phyloP scores from a whole-genome alignment of 1,140 invertebrate genomes.

The Dendroctonus ponderosae region DNA sequence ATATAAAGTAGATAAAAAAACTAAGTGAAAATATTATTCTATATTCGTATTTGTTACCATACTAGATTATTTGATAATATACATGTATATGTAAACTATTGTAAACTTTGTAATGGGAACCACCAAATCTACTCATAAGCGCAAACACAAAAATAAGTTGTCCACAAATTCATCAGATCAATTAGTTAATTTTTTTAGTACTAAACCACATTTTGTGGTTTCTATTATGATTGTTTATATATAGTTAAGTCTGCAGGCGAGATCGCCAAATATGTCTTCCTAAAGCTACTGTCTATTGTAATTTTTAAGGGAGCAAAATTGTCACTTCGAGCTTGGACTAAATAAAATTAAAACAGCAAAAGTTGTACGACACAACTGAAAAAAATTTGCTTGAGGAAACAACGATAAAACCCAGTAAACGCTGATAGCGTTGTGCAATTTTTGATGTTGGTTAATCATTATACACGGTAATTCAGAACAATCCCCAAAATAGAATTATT shows the following conservation, averaged over 20 bases:
- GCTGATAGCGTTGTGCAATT: background rate
- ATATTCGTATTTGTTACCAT: slow-evolving; percentile 29
- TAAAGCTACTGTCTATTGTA: slow-evolving; percentile 48
- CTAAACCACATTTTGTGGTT: too few relatives aligned
- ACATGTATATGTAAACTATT: slow-evolving; percentile 24
- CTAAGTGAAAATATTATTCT: slow-evolving; percentile 16
- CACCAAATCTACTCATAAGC: background rate
- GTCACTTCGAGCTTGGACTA: slow-evolving; percentile 42
- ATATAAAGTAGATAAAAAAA: slow-evolving; percentile 8
- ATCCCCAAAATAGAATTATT: background rate
- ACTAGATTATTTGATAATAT: slow-evolving; percentile 17
- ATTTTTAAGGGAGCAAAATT: slow-evolving; percentile 46
- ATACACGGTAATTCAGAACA: background rate
- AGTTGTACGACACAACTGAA: too few relatives aligned
- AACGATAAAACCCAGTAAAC: background rate
- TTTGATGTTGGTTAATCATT: background rate
- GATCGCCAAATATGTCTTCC: slow-evolving; percentile 48
- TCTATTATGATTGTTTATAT: slow-evolving; percentile 14
- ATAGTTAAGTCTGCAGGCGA: slow-evolving; percentile 46
- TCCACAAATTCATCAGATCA: too few relatives aligned
- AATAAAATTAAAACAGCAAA: background rate
- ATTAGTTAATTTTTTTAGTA: too few relatives aligned
- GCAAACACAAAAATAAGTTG: too few relatives aligned
- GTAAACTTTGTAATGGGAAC: slow-evolving; percentile 1
- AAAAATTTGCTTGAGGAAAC: too few relatives aligned